Evolutionary conservation across 2,797 vertebrate genomes (phyloP), one percentile per base, ranked within the genome.

Genomic region (Psittacula echo): DNA sequence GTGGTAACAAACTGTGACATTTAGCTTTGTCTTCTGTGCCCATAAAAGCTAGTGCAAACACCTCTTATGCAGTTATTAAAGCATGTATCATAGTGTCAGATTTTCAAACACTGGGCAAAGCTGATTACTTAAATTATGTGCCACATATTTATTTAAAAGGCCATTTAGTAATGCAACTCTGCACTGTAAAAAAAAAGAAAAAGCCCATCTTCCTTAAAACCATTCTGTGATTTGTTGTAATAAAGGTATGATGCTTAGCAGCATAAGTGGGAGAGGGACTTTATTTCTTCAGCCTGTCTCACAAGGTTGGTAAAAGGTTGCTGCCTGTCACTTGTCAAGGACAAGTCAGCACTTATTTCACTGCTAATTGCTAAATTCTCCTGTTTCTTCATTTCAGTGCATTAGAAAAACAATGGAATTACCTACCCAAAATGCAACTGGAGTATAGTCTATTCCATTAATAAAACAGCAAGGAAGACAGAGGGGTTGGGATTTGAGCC

Each of bases 71-170:
- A 85, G 60, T 82, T 81, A 39, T 8, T 93, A 88, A 85, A 86
- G 15, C 39, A 7, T 7, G 7, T 53, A 29, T 41, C 0, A 7
- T 77, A 80, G 10, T 68, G 65, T 72, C 60, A 73, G 32, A 64
- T 78, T 97, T 94, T 68, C 24, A 84, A 71, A 91, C 68, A 87
- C 75, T n/a, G 19, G 60, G 54, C 48, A 50, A 77, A 87, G 50
- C 34, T 73, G 26, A 76, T 89, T 94, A 86, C 44, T 66, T 92
- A 88, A 94, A n/a, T 96, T 29, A 91, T 85, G 83, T 30, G 5
- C 30, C 45, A 41, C 9, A 22, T 48, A 60, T 61, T 94, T 90
- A 27, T 74, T 94, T 71, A 12, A 83, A 95, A 89, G 53, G 23
- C 4, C 21, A 42, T 83, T 53, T 89, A 85, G 44, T 58, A 22